Percentiles rank a stretch among this genome's conserved stretches.
These are phyloP conservation scores for Sarcophaga rosellei DNA, from an alignment of 2,888 invertebrate species.

Conservation along the genomic window DNA sequence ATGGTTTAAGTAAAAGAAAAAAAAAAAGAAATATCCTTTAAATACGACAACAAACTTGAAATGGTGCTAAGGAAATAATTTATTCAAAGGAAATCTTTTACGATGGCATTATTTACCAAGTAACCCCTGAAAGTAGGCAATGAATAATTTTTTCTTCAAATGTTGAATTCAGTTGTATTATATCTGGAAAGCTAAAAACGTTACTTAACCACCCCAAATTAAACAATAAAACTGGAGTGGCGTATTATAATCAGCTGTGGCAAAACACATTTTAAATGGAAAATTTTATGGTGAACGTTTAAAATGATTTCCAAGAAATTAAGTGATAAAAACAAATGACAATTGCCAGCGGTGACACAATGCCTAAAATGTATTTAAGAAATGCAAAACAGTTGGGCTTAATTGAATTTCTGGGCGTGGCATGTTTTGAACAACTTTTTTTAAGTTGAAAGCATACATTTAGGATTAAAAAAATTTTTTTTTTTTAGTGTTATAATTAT, in stretches of 20 bases:
- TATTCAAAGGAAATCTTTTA: slow-evolving; percentile 32
- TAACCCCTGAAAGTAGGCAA: slow-evolving; percentile 33
- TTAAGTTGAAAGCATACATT: slow-evolving; percentile 34
- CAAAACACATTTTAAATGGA: neutral
- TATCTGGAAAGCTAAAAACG: no score
- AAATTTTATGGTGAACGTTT: neutral
- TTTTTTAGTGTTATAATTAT: neutral
- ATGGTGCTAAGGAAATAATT: slow-evolving; percentile 26
- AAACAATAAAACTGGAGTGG: neutral
- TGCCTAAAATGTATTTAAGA: no score
- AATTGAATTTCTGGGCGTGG: neutral
- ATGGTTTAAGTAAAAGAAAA: slow-evolving; percentile 34
- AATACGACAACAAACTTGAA: slow-evolving; percentile 12
- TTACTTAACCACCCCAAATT: neutral
- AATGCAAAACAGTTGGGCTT: neutral
- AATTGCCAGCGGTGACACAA: no score
- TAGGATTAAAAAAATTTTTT: neutral
- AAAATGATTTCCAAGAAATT: neutral
- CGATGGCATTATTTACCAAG: slow-evolving; percentile 8
- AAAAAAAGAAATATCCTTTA: slow-evolving; percentile 22
- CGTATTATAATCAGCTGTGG: neutral
- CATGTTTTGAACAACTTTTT: neutral
- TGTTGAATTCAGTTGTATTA: neutral
- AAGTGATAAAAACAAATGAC: neutral
- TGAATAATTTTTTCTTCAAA: neutral